Evolutionary conservation across 2,888 invertebrate species (phyloP), one percentile per base, ranked within the genome.

Genomic region (Isoperla grammatica): DNA sequence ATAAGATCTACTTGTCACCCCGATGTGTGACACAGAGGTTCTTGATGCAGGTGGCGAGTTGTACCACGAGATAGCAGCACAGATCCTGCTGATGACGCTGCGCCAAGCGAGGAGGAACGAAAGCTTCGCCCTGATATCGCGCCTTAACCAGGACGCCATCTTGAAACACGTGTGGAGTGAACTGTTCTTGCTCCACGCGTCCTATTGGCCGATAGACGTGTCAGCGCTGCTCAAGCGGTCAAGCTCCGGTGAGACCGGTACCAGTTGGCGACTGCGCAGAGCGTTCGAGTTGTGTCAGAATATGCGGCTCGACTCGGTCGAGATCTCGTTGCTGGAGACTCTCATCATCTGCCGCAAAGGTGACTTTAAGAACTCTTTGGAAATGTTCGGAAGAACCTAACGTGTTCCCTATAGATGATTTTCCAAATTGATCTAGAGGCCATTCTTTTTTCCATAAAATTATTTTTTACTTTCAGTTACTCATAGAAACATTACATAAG

Each of bases 91-190:
- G 11, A 73, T 81, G 0, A 76, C 81, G 1, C 74, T 84, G 53
- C 79, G 79, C 46, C 79, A 79, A 63, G 80, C 81, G 0, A 76
- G 82, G 63, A 71, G 71, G n/a, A 82, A 81, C 65, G 75, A 76
- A 22, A 75, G 77, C 43, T 83, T 84, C 65, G 75, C 78, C 1
- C 60, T 73, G 5, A 67, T 84, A 40, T 74, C 73, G 13, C 68
- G 73, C 12, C 64, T 67, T 0, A 79, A 83, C 23, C 84, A 84
- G 67, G 80, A 83, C 65, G 68, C 70, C 2, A 79, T 84, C 59
- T 71, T 85, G n/a, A 73, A 76, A 46, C 74, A 76, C 56, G 76
- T 80, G 11, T 85, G 84, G 84, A 75, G 78, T 1, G 78, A 81
- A 46, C 73, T 82, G 43, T 84, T 85, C 64, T 71, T 82, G 22